Evolutionary conservation across 2,113 vertebrate species (phyloP).

Genomic region (Corvus moneduloides): DNA sequence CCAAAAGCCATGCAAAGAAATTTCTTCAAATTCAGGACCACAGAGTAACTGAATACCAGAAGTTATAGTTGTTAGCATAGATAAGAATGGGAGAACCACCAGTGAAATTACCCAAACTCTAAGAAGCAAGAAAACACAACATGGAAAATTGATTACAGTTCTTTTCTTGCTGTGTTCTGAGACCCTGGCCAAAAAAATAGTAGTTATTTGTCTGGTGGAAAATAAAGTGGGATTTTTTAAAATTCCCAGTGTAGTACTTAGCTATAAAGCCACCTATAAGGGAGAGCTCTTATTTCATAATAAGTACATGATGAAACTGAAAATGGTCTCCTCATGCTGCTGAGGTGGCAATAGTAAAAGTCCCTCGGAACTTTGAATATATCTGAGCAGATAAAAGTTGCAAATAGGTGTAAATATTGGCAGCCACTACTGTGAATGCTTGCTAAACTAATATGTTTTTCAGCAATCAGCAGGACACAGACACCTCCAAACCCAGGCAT

Average conservation of each 20-base stretch:
- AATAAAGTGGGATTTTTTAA: background rate
- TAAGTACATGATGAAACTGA: background rate
- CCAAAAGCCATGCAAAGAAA: background rate
- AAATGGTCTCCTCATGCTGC: background rate
- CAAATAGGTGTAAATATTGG: background rate
- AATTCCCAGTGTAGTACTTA: background rate
- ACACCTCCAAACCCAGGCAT: background rate
- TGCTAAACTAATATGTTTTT: background rate
- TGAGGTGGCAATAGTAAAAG: background rate
- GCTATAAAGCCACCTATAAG: background rate
- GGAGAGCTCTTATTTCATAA: background rate
- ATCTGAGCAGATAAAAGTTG: background rate
- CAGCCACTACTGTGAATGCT: background rate
- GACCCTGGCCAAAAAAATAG: background rate
- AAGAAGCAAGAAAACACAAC: background rate
- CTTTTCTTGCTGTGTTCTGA: background rate
- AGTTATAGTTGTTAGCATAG: background rate
- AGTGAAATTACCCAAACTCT: background rate
- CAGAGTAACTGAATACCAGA: background rate
- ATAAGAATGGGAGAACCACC: background rate
- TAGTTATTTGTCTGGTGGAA: background rate
- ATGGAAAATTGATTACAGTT: background rate
- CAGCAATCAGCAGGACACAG: background rate
- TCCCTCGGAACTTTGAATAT: background rate
- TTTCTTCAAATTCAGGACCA: background rate